Conservation (phyloP, 1,140 invertebrate genomes). For the Heliconius congener region DNA sequence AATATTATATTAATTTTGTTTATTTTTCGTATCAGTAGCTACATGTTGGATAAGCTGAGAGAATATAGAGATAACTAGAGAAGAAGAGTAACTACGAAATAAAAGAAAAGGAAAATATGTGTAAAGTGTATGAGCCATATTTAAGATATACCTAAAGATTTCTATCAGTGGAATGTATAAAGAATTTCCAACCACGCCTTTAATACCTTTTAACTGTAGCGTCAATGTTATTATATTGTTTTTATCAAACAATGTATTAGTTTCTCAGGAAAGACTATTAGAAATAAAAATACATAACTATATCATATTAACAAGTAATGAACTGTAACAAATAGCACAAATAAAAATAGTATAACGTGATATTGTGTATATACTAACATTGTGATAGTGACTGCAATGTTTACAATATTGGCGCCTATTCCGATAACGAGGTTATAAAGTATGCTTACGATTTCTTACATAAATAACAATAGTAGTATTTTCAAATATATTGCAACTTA, state of each 20-base stretch:
- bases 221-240: background rate
- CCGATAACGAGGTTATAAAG: constrained; percentile 17
- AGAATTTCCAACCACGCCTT: too few species aligned
- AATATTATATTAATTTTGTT: background rate
- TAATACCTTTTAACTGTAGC: background rate
- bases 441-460: constrained; percentile 4
- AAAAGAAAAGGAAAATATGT: too few species aligned
- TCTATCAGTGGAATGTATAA: too few species aligned
- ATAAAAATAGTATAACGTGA: constrained; percentile 10
- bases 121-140: too few species aligned
- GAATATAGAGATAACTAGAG: too few species aligned
- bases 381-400: background rate
- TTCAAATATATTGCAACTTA: too few species aligned
- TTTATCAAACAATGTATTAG: constrained; percentile 2
- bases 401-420: constrained; percentile 34
- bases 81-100: too few species aligned
- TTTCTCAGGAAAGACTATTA: constrained; percentile 5
- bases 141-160: too few species aligned
- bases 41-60: background rate
- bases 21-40: background rate
- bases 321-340: constrained; percentile 11
- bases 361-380: background rate
- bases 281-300: background rate
- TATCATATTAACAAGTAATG: constrained; percentile 7
- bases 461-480: background rate